Evolutionary conservation across 2,113 vertebrate species (phyloP).

Genomic region (Pampusana beccarii): DNA sequence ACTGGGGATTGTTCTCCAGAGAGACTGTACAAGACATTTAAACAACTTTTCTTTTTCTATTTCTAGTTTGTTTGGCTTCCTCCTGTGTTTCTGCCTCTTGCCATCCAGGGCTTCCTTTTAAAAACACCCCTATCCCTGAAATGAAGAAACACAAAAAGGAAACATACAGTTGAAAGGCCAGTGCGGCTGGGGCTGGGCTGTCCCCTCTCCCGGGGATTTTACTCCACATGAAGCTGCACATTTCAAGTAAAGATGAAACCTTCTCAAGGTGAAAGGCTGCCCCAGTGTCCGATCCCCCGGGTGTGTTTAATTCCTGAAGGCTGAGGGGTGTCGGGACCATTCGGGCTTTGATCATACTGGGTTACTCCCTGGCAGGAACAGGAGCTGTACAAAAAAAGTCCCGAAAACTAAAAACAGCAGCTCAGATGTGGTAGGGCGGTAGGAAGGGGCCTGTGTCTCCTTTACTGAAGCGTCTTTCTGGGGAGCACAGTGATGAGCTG

Average conservation of each 20-base stretch:
- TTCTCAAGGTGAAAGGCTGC: neutral
- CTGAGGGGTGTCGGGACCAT: neutral
- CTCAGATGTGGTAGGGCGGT: neutral
- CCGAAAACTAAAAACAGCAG: neutral
- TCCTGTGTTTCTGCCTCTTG: neutral
- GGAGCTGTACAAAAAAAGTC: neutral
- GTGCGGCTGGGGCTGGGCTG: neutral
- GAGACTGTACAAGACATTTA: slow-evolving; percentile 25
- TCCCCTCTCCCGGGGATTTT: neutral
- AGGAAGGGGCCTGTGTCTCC: neutral
- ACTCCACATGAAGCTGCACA: neutral
- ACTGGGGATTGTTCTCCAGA: slow-evolving; percentile 6
- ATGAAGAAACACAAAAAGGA: neutral
- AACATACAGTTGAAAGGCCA: neutral
- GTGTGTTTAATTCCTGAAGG: neutral
- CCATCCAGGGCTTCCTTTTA: neutral
- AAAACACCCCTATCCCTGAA: neutral
- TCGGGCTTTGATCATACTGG: neutral
- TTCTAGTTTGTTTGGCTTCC: neutral
- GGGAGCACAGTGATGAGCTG: neutral
- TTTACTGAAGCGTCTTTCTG: neutral
- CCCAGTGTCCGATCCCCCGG: neutral
- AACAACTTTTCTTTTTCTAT: neutral
- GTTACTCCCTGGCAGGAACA: neutral
- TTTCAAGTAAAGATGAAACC: neutral